Conservation (phyloP, 2,113 vertebrate genomes). For the Aegotheles bennettii region DNA sequence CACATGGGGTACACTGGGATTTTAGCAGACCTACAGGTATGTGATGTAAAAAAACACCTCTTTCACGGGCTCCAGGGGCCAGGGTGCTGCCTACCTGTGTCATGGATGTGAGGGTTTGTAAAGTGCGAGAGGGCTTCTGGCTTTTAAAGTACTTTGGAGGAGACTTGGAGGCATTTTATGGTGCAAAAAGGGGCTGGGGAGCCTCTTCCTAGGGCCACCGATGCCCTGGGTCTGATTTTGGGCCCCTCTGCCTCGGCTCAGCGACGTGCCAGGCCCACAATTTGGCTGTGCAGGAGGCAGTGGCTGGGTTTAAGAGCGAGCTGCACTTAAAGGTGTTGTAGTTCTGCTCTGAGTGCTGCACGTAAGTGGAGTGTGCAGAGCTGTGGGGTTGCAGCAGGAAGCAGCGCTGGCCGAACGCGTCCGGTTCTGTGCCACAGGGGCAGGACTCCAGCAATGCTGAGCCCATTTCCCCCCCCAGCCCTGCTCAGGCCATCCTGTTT, state of each 20-base stretch:
- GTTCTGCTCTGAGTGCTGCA: fast-evolving
- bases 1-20: too few relatives aligned
- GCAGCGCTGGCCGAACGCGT: fast-evolving
- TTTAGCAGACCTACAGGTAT: too few relatives aligned
- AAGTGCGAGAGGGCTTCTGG: too few relatives aligned
- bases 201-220: not conserved
- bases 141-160: too few relatives aligned
- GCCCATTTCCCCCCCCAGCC: fast-evolving
- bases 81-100: too few relatives aligned
- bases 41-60: too few relatives aligned
- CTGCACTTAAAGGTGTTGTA: not conserved
- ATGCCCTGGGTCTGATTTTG: not conserved
- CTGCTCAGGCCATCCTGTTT: not conserved
- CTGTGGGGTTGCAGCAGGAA: not conserved
- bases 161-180: not conserved
- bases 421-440: fast-evolving
- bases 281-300: not conserved
- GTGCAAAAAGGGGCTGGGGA: not conserved
- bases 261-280: fast-evolving
- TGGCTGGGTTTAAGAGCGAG: not conserved
- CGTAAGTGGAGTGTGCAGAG: not conserved
- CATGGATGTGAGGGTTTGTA: too few relatives aligned
- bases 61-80: too few relatives aligned
- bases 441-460: not conserved
- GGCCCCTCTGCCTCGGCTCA: not conserved